phyloP scores from a whole-genome alignment of 1,140 invertebrate species.

The Monochamus saltuarius region DNA sequence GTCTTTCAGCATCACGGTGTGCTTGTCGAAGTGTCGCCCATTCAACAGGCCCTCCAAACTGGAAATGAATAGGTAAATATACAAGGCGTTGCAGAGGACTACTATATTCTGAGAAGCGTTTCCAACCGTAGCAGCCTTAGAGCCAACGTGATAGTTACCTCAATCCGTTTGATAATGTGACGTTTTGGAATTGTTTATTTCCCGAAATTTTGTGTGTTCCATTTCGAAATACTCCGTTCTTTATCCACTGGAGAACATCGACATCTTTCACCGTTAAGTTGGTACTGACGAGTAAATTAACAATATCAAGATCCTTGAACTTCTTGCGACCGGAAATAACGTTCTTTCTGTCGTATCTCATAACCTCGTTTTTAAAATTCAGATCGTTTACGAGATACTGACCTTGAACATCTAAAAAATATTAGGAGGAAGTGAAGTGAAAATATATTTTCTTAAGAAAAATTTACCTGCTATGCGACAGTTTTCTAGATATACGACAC shows the following conservation, averaged over 20 bases:
- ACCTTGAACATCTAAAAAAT: conserved; percentile 40
- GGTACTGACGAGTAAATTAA: conserved; percentile 39
- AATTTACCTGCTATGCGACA: background rate
- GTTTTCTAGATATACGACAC: too few species aligned
- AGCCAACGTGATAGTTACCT: conserved; percentile 30
- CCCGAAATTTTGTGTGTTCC: conserved; percentile 33
- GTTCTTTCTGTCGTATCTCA: conserved; percentile 46
- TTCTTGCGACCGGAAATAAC: conserved; percentile 48
- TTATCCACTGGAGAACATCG: conserved; percentile 51
- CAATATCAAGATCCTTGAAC: conserved; percentile 39
- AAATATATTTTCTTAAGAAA: background rate
- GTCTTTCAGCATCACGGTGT: conserved; percentile 39
- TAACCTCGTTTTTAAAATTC: conserved; percentile 51
- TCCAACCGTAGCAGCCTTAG: too few species aligned
- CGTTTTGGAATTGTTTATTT: conserved; percentile 33
- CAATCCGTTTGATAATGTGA: conserved; percentile 34
- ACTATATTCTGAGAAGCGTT: too few species aligned
- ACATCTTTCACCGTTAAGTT: conserved; percentile 49
- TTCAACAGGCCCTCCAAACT: conserved; percentile 38
- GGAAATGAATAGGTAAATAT: background rate
- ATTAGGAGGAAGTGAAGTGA: background rate
- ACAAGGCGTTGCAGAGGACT: too few species aligned
- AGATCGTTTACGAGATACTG: conserved; percentile 49
- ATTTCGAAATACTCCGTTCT: conserved; percentile 42
- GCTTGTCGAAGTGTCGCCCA: conserved; percentile 31